A percentile compares a stretch with the other conserved stretches of the same genome.
Evolutionary conservation across 2,797 vertebrate species (phyloP).

Genomic region (Chrysocyon brachyurus): DNA sequence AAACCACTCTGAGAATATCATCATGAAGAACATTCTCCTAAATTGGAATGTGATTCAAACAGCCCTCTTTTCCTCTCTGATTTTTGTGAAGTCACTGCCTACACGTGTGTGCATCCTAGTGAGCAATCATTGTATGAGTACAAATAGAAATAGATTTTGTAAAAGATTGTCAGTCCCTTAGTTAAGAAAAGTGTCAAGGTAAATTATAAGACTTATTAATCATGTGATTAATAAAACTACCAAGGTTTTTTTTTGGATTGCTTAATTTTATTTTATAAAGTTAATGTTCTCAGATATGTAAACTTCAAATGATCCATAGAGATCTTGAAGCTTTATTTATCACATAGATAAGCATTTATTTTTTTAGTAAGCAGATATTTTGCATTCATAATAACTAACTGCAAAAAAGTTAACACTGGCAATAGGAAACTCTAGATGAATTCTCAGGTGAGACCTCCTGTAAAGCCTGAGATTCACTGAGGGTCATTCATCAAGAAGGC

Average conservation of each 20-base stretch:
- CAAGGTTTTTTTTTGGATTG: background rate
- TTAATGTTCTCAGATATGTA: background rate
- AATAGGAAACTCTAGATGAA: background rate
- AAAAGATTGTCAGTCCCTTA: background rate
- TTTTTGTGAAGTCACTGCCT: constrained; percentile 35
- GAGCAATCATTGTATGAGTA: background rate
- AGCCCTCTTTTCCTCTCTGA: background rate
- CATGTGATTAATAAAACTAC: constrained; percentile 11
- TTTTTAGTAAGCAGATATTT: constrained; percentile 6
- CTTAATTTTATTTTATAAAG: constrained; percentile 22
- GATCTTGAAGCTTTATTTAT: background rate
- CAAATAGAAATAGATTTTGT: constrained; percentile 1
- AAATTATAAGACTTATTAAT: background rate
- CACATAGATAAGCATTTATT: background rate
- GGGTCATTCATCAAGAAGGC: background rate
- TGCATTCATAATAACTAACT: constrained; percentile 12
- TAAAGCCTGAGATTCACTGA: background rate
- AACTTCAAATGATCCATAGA: constrained; percentile 16
- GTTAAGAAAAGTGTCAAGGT: background rate
- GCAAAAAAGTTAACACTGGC: background rate
- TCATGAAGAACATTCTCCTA: background rate
- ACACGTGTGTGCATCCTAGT: background rate
- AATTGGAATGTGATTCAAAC: constrained; percentile 27
- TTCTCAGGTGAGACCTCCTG: background rate
- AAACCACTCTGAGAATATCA: background rate